Evolutionary conservation across 2,797 vertebrate genomes (phyloP).

Genomic region (Chelmon rostratus): DNA sequence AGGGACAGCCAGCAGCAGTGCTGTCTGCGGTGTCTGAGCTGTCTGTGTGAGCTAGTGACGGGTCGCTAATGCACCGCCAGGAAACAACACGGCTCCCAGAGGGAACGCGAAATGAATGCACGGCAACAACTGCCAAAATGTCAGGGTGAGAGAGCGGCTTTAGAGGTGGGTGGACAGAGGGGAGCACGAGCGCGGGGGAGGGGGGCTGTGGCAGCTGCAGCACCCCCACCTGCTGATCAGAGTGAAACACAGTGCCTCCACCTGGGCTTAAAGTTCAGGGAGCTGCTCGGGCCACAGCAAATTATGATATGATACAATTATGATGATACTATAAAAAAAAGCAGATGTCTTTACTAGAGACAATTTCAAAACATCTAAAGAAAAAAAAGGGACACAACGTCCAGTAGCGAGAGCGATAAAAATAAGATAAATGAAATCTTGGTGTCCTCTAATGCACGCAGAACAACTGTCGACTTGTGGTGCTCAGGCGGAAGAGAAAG

Average conservation of each 20-base stretch:
- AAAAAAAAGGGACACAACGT: not conserved
- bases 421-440: no score
- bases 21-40: constrained; percentile 36
- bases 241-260: not conserved
- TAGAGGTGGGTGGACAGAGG: constrained; percentile 14
- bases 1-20: constrained; percentile 32
- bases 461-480: no score
- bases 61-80: constrained; percentile 58
- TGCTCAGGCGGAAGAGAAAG: no score
- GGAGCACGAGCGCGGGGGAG: not conserved
- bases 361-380: not conserved
- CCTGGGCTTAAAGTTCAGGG: not conserved
- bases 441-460: no score
- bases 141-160: constrained; percentile 48
- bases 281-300: no score
- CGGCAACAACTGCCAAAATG: constrained; percentile 62
- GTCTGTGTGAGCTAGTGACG: constrained; percentile 37
- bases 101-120: constrained; percentile 65
- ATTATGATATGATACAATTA: no score
- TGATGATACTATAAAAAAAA: not conserved
- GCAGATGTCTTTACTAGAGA: constrained; percentile 20
- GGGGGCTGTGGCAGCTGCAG: not conserved
- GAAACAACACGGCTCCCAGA: constrained; percentile 65
- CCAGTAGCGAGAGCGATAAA: not conserved
- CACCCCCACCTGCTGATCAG: not conserved